Evolutionary conservation across 2,113 vertebrate genomes (phyloP).

Genomic region (Petrocephalus microphthalmus): DNA sequence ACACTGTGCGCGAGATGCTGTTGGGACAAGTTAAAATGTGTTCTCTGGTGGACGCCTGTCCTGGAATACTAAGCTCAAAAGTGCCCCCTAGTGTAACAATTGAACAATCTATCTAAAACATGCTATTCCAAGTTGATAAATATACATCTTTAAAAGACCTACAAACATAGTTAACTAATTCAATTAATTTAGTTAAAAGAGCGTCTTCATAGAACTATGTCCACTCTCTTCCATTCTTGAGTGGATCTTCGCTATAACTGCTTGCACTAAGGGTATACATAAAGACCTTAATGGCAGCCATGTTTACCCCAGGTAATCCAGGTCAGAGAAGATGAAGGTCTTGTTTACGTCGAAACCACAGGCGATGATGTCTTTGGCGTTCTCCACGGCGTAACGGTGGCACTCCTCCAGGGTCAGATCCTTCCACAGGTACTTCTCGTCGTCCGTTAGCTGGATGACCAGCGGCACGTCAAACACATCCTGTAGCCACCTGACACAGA

Average conservation of each 20-base stretch:
- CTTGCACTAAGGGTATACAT: background rate
- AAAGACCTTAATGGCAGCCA: background rate
- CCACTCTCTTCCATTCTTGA: background rate
- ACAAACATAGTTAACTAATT: background rate
- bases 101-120: background rate
- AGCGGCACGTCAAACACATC: conserved; percentile 88
- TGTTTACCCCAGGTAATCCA: conserved; percentile 91
- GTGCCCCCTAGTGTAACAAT: conserved; percentile 12
- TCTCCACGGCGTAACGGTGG: conserved; percentile 75
- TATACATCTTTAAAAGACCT: background rate
- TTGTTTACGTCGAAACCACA: conserved; percentile 92
- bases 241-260: background rate
- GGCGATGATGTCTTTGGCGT: conserved; percentile 92
- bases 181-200: background rate
- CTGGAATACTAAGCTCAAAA: background rate
- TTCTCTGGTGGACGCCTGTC: background rate
- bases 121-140: background rate
- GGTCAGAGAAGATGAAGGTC: conserved; percentile 96
- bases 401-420: conserved; percentile 84
- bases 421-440: conserved; percentile 98
- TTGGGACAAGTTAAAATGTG: background rate
- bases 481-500: conserved; percentile 79
- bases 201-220: background rate
- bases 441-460: conserved; percentile 91
- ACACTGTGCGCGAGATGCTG: background rate